phyloP scores from a whole-genome alignment of 2,113 vertebrate species.

The Toxotes jaculatrix region DNA sequence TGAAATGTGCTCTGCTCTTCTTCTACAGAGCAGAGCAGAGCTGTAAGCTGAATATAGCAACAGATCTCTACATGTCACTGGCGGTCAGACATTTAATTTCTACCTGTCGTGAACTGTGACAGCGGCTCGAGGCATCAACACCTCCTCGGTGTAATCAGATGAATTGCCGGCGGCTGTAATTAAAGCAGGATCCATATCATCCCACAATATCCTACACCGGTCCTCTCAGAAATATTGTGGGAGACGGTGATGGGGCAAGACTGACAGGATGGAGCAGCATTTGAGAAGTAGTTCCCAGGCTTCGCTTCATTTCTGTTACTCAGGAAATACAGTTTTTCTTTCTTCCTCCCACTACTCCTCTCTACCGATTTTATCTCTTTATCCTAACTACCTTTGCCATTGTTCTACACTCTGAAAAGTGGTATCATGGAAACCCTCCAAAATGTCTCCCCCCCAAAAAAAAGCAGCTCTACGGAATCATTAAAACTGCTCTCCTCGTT shows the following conservation, averaged over 20 bases:
- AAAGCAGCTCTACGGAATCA: conserved; percentile 41
- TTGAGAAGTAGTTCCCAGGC: background rate
- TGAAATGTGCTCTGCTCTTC: conserved; percentile 29
- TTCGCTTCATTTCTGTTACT: background rate
- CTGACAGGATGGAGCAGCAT: background rate
- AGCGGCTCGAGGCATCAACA: conserved; percentile 18
- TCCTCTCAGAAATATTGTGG: conserved; percentile 2
- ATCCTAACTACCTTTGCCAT: conserved; percentile 30
- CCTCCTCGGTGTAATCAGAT: conserved; percentile 35
- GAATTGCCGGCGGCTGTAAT: conserved; percentile 37
- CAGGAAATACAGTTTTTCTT: background rate
- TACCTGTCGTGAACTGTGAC: conserved; percentile 45
- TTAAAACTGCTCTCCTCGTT: conserved; percentile 61
- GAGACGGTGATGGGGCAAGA: background rate
- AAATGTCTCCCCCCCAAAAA: background rate
- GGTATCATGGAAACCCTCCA: conserved; percentile 30
- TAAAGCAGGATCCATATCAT: conserved; percentile 30
- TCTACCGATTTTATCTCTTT: conserved; percentile 13
- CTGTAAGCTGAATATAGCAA: background rate
- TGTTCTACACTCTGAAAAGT: conserved; percentile 21
- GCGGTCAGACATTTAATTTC: conserved; percentile 46
- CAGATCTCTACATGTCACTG: conserved; percentile 1
- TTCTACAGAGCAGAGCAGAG: background rate
- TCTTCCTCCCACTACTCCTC: background rate
- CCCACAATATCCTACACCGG: background rate